These are phyloP conservation scores for Notodonta ziczac DNA, from an alignment of 2,888 invertebrate species.

Conservation along the genomic window DNA sequence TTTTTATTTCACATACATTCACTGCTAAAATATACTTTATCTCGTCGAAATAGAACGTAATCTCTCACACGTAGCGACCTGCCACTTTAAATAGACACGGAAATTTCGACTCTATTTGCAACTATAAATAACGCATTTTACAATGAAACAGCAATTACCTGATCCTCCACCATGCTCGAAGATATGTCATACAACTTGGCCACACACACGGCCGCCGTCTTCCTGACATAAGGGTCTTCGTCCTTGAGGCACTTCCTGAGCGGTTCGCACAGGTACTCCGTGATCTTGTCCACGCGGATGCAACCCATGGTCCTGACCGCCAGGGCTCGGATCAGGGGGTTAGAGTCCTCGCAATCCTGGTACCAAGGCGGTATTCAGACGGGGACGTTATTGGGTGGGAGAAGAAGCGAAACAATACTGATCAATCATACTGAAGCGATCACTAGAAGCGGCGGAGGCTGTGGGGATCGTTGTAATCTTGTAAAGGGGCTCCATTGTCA, in stretches of 20 bases:
- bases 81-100: too few species aligned
- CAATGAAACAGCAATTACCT: conserved; percentile 52
- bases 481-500: too few species aligned
- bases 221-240: conserved; percentile 98
- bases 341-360: conserved; percentile 99
- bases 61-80: too few species aligned
- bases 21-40: too few species aligned
- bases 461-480: too few species aligned
- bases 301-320: conserved; percentile 99
- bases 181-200: conserved; percentile 99
- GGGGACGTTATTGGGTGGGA: conserved; percentile 47
- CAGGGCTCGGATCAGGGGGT: conserved; percentile 98
- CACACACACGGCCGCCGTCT: conserved; percentile 99
- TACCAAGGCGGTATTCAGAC: conserved; percentile 39
- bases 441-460: conserved; percentile 43
- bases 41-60: too few species aligned
- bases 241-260: conserved; percentile 97
- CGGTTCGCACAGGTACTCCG: conserved; percentile 99
- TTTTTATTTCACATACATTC: too few species aligned
- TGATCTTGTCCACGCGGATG: conserved; percentile 99
- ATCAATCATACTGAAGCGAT: conserved; percentile 66
- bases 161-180: conserved; percentile 87
- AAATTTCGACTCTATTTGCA: too few species aligned
- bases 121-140: too few species aligned
- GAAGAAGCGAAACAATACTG: conserved; percentile 59